A percentile compares a stretch with the other conserved stretches of the same genome.
Evolutionary conservation across 2,113 vertebrate species (phyloP).

Genomic region (Chaetodon auriga): DNA sequence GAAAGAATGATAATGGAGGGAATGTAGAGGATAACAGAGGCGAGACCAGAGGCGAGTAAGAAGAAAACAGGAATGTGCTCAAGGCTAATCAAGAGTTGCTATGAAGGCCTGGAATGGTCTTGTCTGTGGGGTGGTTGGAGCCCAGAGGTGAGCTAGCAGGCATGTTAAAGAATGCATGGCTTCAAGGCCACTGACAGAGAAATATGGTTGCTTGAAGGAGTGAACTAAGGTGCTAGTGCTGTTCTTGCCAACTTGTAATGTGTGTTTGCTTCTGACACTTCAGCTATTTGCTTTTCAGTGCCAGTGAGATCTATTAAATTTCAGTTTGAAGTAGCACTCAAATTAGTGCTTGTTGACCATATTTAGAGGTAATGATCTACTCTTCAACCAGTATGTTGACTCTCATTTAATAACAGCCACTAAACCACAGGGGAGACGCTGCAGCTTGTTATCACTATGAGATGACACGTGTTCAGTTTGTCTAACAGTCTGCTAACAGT

Average conservation of each 20-base stretch:
- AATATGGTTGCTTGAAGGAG: slow-evolving; percentile 15
- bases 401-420: neutral
- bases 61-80: slow-evolving; percentile 57
- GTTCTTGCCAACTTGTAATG: slow-evolving; percentile 36
- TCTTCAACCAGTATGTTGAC: neutral
- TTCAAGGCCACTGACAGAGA: slow-evolving; percentile 38
- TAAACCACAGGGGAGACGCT: neutral
- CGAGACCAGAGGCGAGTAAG: slow-evolving; percentile 48
- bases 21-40: slow-evolving; percentile 56
- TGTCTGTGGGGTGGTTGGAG: slow-evolving; percentile 42
- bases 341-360: neutral
- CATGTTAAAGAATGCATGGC: slow-evolving; percentile 54
- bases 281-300: slow-evolving; percentile 48
- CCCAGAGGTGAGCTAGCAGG: slow-evolving; percentile 61
- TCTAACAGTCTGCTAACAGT: neutral
- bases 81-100: slow-evolving; percentile 61
- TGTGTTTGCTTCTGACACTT: slow-evolving; percentile 52
- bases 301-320: slow-evolving; percentile 13
- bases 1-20: slow-evolving; percentile 48
- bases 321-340: neutral
- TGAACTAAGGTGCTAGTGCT: slow-evolving; percentile 8
- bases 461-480: neutral
- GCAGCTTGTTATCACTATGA: neutral
- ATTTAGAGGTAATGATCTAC: slow-evolving; percentile 8
- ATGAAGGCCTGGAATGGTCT: slow-evolving; percentile 38